Conservation (phyloP, 2,888 invertebrate genomes). For the Pollenia griseotomentosa region DNA sequence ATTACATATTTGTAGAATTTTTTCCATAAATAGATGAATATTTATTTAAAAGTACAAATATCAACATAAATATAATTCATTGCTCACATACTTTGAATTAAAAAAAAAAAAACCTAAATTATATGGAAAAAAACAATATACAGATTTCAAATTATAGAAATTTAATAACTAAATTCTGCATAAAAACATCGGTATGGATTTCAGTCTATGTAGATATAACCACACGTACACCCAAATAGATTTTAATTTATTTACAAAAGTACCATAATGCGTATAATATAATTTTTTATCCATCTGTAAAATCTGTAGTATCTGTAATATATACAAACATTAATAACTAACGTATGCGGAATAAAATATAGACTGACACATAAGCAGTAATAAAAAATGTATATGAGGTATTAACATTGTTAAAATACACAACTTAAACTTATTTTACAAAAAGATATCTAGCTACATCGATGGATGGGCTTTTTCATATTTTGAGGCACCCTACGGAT, state of each 20-base stretch:
- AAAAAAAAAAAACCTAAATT: background rate
- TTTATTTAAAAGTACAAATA: conserved; percentile 37
- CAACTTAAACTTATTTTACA: no score
- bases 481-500: no score
- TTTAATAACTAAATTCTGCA: background rate
- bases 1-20: conserved; percentile 50
- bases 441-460: no score
- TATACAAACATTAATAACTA: background rate
- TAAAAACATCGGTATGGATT: background rate
- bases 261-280: conserved; percentile 41
- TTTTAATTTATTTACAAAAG: conserved; percentile 43
- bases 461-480: no score
- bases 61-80: conserved; percentile 43
- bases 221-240: background rate
- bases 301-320: conserved; percentile 23
- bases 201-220: background rate
- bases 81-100: conserved; percentile 4
- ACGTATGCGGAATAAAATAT: no score
- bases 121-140: background rate
- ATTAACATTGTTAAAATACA: no score
- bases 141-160: background rate
- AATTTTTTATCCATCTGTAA: conserved; percentile 42
- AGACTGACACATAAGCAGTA: no score
- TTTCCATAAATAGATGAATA: conserved; percentile 39
- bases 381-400: no score